Base-by-base conservation (phyloP, 2,888 invertebrate species). In the Rhyacophila evoluta region DNA sequence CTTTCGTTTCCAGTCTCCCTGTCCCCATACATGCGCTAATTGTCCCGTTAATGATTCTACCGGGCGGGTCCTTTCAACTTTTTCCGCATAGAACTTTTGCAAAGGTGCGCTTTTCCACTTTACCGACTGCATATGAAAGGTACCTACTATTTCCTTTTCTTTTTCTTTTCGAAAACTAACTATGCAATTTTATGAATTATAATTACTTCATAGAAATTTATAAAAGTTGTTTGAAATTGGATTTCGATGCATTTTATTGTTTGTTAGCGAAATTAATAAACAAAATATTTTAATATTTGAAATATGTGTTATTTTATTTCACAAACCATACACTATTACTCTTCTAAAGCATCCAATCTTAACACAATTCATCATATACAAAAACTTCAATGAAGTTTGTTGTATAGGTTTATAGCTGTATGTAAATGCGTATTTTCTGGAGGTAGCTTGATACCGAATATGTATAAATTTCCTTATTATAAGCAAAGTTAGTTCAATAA, bases 31-130 rank as follows among this genome's bases (percentile, higher is more conserved):
- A 77, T 19, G 68, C 67, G 36, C 77, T 77, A 77, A 79, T 75
- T 79, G 75, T 75, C 72, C 75, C 72, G 71, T 74, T 75, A 79
- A 79, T 79, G 79, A 79, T 75, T 79, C 72, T 72, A 55, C 70
- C 73, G 37, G 41, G 71, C 75, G 41, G 15, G 36, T 33, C 75
- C 71, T 78, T 78, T 78, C 74, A 75, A 75, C 71, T 75, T 75
- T 78, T 78, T 55, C 67, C 25, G 36, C 75, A 38, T 37, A 69
- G 69, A 39, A 55, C 55, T 55, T 55, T 55, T 55, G 55, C 55
- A 55, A 55, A 55, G 55, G 55, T 55, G 55, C 55, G 55, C 55
- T 55, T 55, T 55, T 25, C 55, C 19, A 25, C 55, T 55, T 19
- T 55, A 19, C 19, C 55, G 55, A 55, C 19, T 55, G 55, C 55